phyloP scores from a whole-genome alignment of 2,113 vertebrate species.

The Protobothrops flavoviridis region DNA sequence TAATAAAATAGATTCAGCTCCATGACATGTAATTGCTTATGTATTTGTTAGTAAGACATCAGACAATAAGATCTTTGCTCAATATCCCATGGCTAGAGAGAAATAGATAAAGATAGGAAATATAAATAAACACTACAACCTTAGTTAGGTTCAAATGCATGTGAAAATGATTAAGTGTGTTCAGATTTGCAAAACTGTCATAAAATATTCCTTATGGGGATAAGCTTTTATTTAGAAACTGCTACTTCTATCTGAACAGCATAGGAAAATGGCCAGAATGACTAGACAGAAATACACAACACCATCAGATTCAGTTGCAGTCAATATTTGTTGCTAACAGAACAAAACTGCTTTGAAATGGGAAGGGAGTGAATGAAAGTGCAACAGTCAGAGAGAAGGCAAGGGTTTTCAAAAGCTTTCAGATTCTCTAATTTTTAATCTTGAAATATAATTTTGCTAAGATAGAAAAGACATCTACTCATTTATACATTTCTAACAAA shows the following conservation, averaged over 20 bases:
- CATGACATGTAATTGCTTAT: slow-evolving; percentile 12
- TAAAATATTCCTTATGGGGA: background rate
- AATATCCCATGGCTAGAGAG: slow-evolving; percentile 32
- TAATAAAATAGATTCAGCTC: slow-evolving; percentile 35
- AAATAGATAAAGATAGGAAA: slow-evolving; percentile 36
- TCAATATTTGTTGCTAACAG: background rate
- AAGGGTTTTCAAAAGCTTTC: background rate
- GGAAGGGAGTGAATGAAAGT: background rate
- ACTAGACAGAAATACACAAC: background rate
- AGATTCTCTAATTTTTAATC: background rate
- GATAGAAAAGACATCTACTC: background rate
- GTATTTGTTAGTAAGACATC: slow-evolving; percentile 37
- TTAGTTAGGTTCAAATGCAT: background rate
- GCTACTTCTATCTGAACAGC: background rate
- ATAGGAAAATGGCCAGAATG: background rate
- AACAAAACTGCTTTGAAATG: background rate
- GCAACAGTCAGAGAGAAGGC: background rate
- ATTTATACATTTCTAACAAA: background rate
- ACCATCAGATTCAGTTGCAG: background rate
- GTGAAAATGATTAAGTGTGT: background rate
- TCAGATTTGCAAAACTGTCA: slow-evolving; percentile 16
- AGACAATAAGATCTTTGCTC: slow-evolving; percentile 27
- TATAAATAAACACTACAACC: slow-evolving; percentile 13
- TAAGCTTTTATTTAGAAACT: background rate
- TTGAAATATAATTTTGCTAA: background rate